Base-by-base conservation (phyloP, 2,888 invertebrate species). In the Cecidostiba fungosa region DNA sequence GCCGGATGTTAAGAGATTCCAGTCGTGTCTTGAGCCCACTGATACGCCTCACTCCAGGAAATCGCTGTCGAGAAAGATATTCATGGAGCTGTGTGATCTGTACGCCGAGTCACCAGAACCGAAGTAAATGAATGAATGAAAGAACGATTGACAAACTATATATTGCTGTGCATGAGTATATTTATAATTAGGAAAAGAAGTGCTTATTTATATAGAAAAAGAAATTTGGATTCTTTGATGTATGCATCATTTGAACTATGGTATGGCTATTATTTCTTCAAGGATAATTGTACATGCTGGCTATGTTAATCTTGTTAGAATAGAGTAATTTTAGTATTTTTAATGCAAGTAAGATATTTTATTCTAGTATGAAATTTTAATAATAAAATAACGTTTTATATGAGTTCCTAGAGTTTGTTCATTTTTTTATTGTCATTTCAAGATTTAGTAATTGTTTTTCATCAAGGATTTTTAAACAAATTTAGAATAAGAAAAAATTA, bases 21-120 rank as follows among this genome's bases (percentile, higher is more conserved):
- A 84, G 16, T 81, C 78, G 12, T 8, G 50, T 73, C 82, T 78
- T 70, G 86, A 86, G 70, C 8, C 87, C 8, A 76, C 83, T 2
- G 87, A 86, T 66, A 87, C 87, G 0, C 87, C 87, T 10, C 86
- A 85, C 59, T 87, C 87, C 39, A 86, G 87, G 54, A 87, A 87
- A 26, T 87, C 87, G 0, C 73, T 90, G 50, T 89, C 90, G 0
- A 88, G 85, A 36, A 90, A 89, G 74, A 62, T 90, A 47, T 86
- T 90, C 8, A 87, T 84, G 19, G 88, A 89, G 26, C 86, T 90
- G 26, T 87, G 87, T 6, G 89, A 88, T 84, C 87, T 90, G 50
- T 89, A 89, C 59, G 88, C 87, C 0, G 89, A 90, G 66, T 86
- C 84, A 59, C 85, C 85, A 29, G 78, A 85, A 36, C 19, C n/a